Conservation (phyloP, 2,797 vertebrate species). For the Amblyraja radiata region DNA sequence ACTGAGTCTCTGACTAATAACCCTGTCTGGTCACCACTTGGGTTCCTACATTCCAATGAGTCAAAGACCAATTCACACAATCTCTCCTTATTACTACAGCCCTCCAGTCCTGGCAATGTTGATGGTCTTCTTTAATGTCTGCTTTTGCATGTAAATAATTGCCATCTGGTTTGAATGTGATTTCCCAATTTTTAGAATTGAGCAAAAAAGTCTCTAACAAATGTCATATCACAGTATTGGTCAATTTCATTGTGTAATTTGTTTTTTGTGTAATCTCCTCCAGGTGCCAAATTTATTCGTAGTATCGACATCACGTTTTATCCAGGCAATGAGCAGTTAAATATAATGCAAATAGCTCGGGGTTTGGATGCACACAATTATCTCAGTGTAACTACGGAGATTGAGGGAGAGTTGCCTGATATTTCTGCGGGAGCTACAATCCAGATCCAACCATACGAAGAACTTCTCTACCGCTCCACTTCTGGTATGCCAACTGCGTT, state of each 20-base stretch:
- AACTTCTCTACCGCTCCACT: conserved; percentile 76
- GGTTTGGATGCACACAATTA: conserved; percentile 81
- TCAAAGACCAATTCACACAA: too few relatives aligned
- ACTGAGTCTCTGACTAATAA: too few relatives aligned
- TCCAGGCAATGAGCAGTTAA: conserved; percentile 72
- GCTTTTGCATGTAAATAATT: too few relatives aligned
- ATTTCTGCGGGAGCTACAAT: conserved; percentile 64
- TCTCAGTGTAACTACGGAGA: conserved; percentile 67
- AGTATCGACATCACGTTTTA: conserved; percentile 72
- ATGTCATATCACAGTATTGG: not conserved
- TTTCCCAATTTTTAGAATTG: too few relatives aligned
- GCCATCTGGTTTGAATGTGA: too few relatives aligned
- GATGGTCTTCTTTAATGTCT: too few relatives aligned
- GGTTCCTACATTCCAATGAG: too few relatives aligned
- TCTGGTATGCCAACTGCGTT: conserved; percentile 60
- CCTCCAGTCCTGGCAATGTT: too few relatives aligned
- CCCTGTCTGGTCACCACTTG: too few relatives aligned
- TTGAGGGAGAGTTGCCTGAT: conserved; percentile 73
- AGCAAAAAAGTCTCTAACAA: too few relatives aligned
- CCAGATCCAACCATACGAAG: conserved; percentile 75
- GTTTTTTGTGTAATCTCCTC: conserved; percentile 24
- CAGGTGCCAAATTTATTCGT: conserved; percentile 81
- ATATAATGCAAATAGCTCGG: conserved; percentile 67
- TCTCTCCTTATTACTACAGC: too few relatives aligned
- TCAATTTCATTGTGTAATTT: not conserved